Base-by-base conservation (phyloP, 1,140 invertebrate species). In the Teleopsis dalmanni region DNA sequence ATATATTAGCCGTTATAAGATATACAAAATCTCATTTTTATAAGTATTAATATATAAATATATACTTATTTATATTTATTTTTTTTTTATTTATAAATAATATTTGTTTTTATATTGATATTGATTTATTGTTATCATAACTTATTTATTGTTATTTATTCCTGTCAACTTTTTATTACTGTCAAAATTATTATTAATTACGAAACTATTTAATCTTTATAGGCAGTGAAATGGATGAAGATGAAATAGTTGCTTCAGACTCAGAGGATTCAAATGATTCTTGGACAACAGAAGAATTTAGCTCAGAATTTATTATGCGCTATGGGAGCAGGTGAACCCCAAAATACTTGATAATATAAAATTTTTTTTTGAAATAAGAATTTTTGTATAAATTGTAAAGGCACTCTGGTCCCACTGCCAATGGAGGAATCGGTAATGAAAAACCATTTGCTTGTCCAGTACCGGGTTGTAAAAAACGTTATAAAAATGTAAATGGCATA, bases 401-500 rank as follows among this genome's bases (percentile, higher is more conserved):
- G 57, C 67, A 70, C 60, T 70, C 67, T 49, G 67, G 65, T 46
- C 56, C 65, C 38, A 58, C 61, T 41, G 57, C 52, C 47, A 69
- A 75, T 42, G 71, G 67, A 7, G 63, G 72, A 21, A 74, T 75
- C 10, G 68, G 71, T 19, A 73, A 71, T 54, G 84, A 87, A 57
- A 88, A 87, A 58, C 86, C 85, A 1, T 90, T 86, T 70, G 82
- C 80, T 10, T 91, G 87, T 69, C 84, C 85, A 2, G 82, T 89
- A 18, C 83, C 84, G 27, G 86, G 85, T n/a, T 91, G 87, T 71
- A 85, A 85, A 62, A 90, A 90, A 62, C 74, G 85, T 22, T 91
- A 91, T 69, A 89, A 89, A 64, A 91, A 89, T 64, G 79, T 87
- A n/a, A 91, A 90, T 70, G 87, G 87, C 29, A 87, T 89, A 54